Conservation (phyloP, 2,797 vertebrate species). For the Mus caroli region DNA sequence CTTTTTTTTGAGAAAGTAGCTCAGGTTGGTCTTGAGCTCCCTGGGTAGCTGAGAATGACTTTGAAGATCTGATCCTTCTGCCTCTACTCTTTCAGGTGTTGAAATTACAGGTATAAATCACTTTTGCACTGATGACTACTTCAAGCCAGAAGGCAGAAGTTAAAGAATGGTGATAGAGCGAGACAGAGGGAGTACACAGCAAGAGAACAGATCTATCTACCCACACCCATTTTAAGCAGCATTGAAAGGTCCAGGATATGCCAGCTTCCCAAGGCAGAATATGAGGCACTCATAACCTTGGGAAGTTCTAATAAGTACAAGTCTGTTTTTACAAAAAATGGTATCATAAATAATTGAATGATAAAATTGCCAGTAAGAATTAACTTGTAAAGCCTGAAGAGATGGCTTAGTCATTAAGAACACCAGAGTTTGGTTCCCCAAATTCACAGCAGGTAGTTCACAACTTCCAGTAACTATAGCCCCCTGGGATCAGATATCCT, state of each 20-base stretch:
- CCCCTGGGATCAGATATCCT: background rate
- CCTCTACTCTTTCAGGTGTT: background rate
- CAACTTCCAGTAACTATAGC: background rate
- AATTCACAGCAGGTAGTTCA: background rate
- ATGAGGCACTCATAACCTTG: accelerated
- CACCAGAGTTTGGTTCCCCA: background rate
- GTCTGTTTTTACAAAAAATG: background rate
- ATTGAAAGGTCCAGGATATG: accelerated
- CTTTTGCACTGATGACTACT: accelerated
- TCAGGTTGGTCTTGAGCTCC: background rate
- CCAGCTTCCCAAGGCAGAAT: background rate
- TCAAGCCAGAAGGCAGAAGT: background rate
- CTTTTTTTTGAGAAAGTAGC: background rate
- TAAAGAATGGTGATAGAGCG: background rate
- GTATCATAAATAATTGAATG: too few relatives aligned
- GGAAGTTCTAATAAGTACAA: background rate
- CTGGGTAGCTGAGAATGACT: background rate
- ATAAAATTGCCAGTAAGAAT: background rate
- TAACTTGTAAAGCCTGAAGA: background rate
- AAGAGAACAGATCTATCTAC: accelerated
- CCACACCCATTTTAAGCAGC: accelerated
- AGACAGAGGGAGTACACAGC: too few relatives aligned
- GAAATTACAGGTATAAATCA: background rate
- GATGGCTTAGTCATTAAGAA: background rate
- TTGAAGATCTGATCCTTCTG: background rate